Evolutionary conservation across 2,113 vertebrate genomes (phyloP), one percentile per base, ranked within the genome.

Genomic region (Buteo buteo): DNA sequence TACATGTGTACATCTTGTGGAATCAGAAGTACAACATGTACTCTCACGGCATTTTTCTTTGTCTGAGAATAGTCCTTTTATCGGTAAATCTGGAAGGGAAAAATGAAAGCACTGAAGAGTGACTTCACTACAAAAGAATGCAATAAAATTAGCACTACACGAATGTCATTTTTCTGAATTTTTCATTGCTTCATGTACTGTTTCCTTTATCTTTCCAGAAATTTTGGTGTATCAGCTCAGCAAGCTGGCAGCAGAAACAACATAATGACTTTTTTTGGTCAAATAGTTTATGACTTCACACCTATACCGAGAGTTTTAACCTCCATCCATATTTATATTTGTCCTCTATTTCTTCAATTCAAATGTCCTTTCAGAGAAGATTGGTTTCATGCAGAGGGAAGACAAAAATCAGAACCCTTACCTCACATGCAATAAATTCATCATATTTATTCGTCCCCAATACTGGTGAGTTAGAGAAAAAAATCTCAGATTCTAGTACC

Each of bases 281-380:
- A 97, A 94, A 92, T 97, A 97, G 96, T 98, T 97, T 98, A 96
- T 96, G 94, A 96, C 89, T 98, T 97, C 96, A 95, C 96, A 97
- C 96, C 97, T 98, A 94, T 40, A 95, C 93, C 61, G 95, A 96
- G 93, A 94, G 86, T 96, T 98, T 98, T 98, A 98, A 98, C 97
- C 97, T 98, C 97, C 94, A 95, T 96, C 97, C 90, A 31, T 97
- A 98, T 98, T 98, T 98, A 97, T 97, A 97, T 97, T 97, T 98
- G 97, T 97, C 97, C 98, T 98, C 98, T 98, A 98, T 98, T 98
- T 98, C 96, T 98, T 96, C 95, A 96, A 96, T 97, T 98, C 98
- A 98, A 95, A 98, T 97, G 95, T 98, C 97, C 97, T 98, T 98
- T 98, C 97, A 96, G 93, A 97, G 93, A 96, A 98, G 98, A 98